phyloP scores from a whole-genome alignment of 2,113 vertebrate species.

The Seriola quinqueradiata region DNA sequence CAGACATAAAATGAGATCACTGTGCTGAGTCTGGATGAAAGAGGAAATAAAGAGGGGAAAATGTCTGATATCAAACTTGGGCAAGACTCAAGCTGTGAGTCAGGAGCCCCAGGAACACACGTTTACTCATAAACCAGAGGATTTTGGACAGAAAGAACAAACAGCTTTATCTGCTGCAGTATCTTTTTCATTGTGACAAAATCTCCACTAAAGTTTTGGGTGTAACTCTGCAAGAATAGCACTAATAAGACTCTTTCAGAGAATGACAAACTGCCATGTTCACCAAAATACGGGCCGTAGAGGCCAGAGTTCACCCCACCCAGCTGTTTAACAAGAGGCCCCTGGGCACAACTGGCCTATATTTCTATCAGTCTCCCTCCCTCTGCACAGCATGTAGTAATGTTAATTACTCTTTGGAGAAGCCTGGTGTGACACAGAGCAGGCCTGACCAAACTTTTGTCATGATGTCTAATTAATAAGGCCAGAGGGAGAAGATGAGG shows the following conservation, averaged over 20 bases:
- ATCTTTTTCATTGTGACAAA: background rate
- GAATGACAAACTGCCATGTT: constrained; percentile 40
- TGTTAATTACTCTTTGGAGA: constrained; percentile 21
- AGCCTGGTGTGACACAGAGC: constrained; percentile 15
- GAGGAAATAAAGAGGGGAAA: constrained; percentile 52
- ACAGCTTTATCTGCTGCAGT: constrained; percentile 18
- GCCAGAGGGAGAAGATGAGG: background rate
- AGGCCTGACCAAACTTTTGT: constrained; percentile 11
- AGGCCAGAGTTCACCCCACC: constrained; percentile 56
- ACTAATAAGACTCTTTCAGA: constrained; percentile 16
- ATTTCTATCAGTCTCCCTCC: constrained; percentile 11
- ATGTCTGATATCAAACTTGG: constrained; percentile 48
- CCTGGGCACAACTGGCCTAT: constrained; percentile 22
- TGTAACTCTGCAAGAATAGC: constrained; percentile 2
- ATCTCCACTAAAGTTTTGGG: constrained; percentile 7
- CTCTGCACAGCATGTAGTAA: background rate
- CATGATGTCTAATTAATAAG: constrained; percentile 34
- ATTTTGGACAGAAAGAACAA: constrained; percentile 17
- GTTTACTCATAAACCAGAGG: constrained; percentile 8
- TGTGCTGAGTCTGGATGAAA: background rate
- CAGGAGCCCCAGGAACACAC: constrained; percentile 9
- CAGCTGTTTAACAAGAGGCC: constrained; percentile 53
- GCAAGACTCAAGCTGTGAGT: constrained; percentile 34
- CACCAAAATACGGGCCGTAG: constrained; percentile 30
- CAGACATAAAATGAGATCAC: constrained; percentile 1